Percentiles rank a stretch among this genome's conserved stretches.
phyloP scores from a whole-genome alignment of 2,113 vertebrate species.

The Carollia perspicillata region DNA sequence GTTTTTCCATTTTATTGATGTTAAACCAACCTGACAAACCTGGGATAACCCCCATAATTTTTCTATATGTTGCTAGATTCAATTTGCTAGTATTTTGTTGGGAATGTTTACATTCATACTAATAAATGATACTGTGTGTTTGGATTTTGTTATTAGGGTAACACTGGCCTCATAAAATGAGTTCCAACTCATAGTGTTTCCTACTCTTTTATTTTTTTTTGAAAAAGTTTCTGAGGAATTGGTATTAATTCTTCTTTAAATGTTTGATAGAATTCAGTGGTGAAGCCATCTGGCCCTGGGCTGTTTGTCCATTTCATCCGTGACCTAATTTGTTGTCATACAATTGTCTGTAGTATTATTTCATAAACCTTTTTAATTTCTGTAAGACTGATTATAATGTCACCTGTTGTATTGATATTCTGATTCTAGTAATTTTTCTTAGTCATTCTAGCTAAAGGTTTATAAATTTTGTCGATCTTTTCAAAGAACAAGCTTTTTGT shows the following conservation, averaged over 20 bases:
- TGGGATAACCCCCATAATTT: not conserved
- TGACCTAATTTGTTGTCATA: not conserved
- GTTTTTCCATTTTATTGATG: not conserved
- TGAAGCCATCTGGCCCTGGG: not conserved
- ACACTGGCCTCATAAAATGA: not conserved
- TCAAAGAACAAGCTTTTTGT: not conserved
- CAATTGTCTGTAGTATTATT: not conserved
- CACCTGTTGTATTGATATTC: not conserved
- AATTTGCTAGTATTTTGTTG: not conserved
- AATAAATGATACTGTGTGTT: not conserved
- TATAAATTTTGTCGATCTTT: not conserved
- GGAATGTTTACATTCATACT: not conserved
- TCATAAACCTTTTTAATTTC: conserved; percentile 4
- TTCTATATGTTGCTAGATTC: not conserved
- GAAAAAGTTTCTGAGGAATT: not conserved
- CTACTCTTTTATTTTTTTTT: not conserved
- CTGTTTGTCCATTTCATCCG: not conserved
- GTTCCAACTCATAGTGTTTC: not conserved
- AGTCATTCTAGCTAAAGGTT: not conserved
- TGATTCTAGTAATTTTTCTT: not conserved
- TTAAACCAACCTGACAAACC: not conserved
- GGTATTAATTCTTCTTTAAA: not conserved
- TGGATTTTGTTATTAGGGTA: not conserved
- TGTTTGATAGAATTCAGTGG: not conserved
- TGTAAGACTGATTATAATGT: not conserved